Base-by-base conservation (phyloP, 92 coral and sea anemone species). In the Epizoanthus stellaris region DNA sequence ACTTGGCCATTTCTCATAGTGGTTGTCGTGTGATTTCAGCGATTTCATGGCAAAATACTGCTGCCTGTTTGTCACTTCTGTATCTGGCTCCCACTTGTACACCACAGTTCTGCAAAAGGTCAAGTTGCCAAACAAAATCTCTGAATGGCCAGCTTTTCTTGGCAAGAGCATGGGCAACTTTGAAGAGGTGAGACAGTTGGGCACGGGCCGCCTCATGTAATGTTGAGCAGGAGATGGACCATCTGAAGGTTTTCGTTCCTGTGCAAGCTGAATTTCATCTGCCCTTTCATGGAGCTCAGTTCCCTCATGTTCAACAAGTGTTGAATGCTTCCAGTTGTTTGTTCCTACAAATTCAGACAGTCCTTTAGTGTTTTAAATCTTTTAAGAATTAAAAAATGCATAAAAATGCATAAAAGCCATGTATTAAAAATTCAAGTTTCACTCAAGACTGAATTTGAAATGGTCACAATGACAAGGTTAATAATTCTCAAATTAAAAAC, bases 111-210 rank as follows among this genome's bases (percentile, higher is more conserved):
- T 70, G 12, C 75, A 70, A 80, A 80, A 76, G 52, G 21, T 85
- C 67, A 25, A 71, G 72, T 20, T 66, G 88, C 91, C 85, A 82
- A 10, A 74, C 80, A 52, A 42, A 84, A 69, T 85, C 89, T 30
- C 13, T 84, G 85, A 89, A 89, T 75, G 86, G 92, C 14, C 89
- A 14, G 56, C 80, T 85, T 80, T 75, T 85, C 82, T 76, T 88
- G 40, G 88, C 88, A 61, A 89, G 45, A 53, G 82, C 73, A 56
- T 89, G 91, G 13, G 85, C 80, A 12, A 86, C 76, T 73, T 80
- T 73, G 42, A 82, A 88, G 77, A 73, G 77, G 40, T 47, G 77
- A 73, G 62, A 73, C 77, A 73, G 77, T 53, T 52, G 77, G 52
- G 10, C 54, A 73, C 63, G 61, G 61, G 77, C 77, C 77, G 39